Evolutionary conservation across 1,140 invertebrate species (phyloP), one percentile per base, ranked within the genome.

Genomic region (Phthorimaea operculella): DNA sequence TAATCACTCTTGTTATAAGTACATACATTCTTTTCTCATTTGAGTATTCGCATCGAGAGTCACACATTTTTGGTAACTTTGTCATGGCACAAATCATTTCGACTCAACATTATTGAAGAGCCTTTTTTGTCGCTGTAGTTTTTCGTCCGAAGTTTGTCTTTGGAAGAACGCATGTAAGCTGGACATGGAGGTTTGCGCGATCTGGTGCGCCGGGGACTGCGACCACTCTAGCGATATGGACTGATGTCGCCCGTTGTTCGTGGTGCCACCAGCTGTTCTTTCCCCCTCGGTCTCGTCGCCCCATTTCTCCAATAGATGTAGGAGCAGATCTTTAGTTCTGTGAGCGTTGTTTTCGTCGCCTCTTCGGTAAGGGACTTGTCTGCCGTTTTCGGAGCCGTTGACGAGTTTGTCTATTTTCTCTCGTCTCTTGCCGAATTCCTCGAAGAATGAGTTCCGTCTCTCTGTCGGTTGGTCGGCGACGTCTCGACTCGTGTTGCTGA

Each of bases 291-390:
- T 81, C 57, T 82, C 83, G 48, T 91, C 90, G 1, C 90, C 90
- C 90, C 91, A 93, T 73, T 92, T 91, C 54, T 91, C 90, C 33
- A 94, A 71, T 44, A 94, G 76, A 75, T 92, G 89, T 15, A 93
- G 69, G 28, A 94, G 72, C 15, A 93, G 83, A 71, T 93, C 90
- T 76, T 93, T 92, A 9, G 91, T 91, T 59, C 89, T 90, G 57
- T 89, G 89, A 7, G 88, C 88, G 21, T 88, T 89, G 54, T 82
- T 83, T 58, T 86, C 83, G 59, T 85, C 81, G 12, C 79, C 82
- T 60, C 85, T 73, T 63, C 81, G 82, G 45, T 86, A 87, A 42
- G 78, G 81, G 51, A 77, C 52, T 54, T 82, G 83, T 53, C 75
- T 62, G 39, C 76, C 81, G 48, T 78, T 81, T 36, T 75, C 75